Base-by-base conservation (phyloP, 2,888 invertebrate species). In the Morpho helenor region DNA sequence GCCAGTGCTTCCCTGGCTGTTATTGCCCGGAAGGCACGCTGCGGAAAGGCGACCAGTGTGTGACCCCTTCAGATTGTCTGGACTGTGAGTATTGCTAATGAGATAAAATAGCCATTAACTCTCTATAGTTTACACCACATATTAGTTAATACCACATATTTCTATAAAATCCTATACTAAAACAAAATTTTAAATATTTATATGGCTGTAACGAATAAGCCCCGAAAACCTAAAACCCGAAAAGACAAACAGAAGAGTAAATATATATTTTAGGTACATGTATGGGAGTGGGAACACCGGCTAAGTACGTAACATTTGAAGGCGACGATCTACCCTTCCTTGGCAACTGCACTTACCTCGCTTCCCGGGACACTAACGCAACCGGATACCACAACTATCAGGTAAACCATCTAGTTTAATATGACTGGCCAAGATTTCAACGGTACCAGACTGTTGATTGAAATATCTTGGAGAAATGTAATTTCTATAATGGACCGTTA, bases 281-380 rank as follows among this genome's bases (percentile, higher is more conserved):
- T 75, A 93, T 94, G 67, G 94, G 95, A 0, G 92, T 95, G 61
- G 97, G 97, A 0, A 93, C 95, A 53, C 87, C 88, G 7, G 94
- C 96, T 0, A 95, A 96, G 72, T 96, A 96, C 80, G 91, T 94
- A 60, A 96, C 95, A 40, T 98, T 96, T 75, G 97, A 98, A 76
- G 93, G 94, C 23, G 93, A 92, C 62, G 94, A 95, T 70, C 94
- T 95, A 68, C 95, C 95, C 0, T 95, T 96, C 79, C 93, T 95
- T 66, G 96, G 96, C 6, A 96, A 96, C 77, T 98, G 98, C 78
- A 96, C 96, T 0, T 97, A 97, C 76, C 89, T 97, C 40, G 92
- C 96, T 54, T 94, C 96, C 0, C 84, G 95, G 42, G 94, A 95
- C 78, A 83, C 91, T 51, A 87, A 90, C 47, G 75, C 89, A 0